phyloP scores from a whole-genome alignment of 2,113 vertebrate species.

The Pluvialis apricaria region DNA sequence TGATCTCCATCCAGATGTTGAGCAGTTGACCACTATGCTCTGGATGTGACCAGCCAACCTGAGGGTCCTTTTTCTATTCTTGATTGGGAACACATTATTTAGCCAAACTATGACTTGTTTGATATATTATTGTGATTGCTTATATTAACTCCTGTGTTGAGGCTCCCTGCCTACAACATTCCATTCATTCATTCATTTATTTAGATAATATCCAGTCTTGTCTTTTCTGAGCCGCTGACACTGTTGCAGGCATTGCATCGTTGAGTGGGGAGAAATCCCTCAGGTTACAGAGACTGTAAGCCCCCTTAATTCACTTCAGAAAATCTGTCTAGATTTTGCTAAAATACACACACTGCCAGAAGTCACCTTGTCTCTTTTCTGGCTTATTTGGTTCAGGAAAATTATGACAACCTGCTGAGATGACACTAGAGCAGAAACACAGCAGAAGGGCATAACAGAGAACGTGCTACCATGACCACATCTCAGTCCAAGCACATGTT shows the following conservation, averaged over 20 bases:
- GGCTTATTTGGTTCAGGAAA: background rate
- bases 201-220: background rate
- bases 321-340: background rate
- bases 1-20: background rate
- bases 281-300: background rate
- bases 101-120: background rate
- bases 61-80: background rate
- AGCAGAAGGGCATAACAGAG: background rate
- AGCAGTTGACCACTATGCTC: background rate
- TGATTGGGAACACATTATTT: background rate
- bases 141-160: background rate
- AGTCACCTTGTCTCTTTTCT: background rate
- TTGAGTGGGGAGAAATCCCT: background rate
- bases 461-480: background rate
- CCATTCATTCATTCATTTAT: background rate
- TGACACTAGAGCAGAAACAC: background rate
- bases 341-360: background rate
- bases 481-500: background rate
- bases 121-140: background rate
- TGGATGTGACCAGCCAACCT: background rate
- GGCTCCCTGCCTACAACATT: background rate
- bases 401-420: background rate
- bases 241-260: rapidly evolving
- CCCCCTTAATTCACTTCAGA: background rate
- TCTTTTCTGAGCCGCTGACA: background rate